A percentile compares a stretch with the other conserved stretches of the same genome.
Conservation (phyloP, 2,113 vertebrate species). For the Periophthalmus modestus region DNA sequence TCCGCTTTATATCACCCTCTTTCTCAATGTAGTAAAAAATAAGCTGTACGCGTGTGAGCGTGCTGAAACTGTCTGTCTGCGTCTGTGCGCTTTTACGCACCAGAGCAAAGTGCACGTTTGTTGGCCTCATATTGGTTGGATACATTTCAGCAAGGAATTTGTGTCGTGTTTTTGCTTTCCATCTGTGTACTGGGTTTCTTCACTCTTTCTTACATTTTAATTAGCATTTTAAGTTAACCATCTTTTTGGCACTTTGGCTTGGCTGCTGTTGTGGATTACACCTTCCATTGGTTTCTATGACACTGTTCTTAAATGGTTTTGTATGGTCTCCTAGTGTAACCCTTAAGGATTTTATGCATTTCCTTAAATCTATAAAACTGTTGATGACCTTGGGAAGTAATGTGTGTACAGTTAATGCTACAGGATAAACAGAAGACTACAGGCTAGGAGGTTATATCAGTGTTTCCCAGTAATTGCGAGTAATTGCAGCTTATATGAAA, state of each 20-base stretch:
- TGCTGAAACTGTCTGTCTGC: background rate
- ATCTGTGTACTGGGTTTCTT: background rate
- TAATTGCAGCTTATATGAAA: background rate
- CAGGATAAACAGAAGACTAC: slow-evolving; percentile 14
- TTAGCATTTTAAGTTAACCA: background rate
- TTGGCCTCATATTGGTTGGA: slow-evolving; percentile 38
- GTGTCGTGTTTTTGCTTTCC: background rate
- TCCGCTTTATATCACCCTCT: slow-evolving; percentile 64
- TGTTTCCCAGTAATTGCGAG: background rate
- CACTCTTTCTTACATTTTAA: background rate
- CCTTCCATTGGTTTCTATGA: background rate
- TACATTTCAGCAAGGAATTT: slow-evolving; percentile 15
- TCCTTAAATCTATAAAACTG: slow-evolving; percentile 4
- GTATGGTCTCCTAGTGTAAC: background rate
- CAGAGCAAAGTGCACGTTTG: slow-evolving; percentile 18
- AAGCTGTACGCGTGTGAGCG: slow-evolving; percentile 6
- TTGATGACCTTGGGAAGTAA: slow-evolving; percentile 15
- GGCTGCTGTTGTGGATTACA: slow-evolving; percentile 10
- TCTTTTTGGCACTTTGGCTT: slow-evolving; percentile 1
- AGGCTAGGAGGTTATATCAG: background rate
- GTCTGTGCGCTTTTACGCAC: slow-evolving; percentile 10
- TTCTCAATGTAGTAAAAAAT: slow-evolving; percentile 35
- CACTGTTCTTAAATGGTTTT: background rate
- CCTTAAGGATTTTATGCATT: slow-evolving; percentile 17
- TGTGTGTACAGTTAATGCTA: slow-evolving; percentile 25